phyloP scores from a whole-genome alignment of 2,888 invertebrate genomes.

The Drosophila formosana region DNA sequence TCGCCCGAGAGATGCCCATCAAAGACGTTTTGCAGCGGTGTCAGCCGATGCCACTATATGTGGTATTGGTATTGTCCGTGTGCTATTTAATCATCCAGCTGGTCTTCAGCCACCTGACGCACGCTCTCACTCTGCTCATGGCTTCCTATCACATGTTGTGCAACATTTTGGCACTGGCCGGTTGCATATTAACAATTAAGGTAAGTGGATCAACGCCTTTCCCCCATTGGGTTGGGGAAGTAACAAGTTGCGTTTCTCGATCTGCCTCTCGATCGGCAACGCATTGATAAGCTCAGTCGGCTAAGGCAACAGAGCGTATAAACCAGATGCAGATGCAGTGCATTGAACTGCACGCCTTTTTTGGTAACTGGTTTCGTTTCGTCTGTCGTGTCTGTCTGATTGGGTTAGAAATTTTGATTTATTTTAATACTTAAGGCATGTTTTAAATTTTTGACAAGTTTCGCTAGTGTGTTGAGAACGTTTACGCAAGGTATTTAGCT shows the following conservation, averaged over 20 bases:
- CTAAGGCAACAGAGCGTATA: slow-evolving; percentile 8
- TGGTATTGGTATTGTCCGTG: slow-evolving; percentile 90
- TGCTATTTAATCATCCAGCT: slow-evolving; percentile 93
- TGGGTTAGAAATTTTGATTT: slow-evolving; percentile 27
- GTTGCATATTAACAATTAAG: slow-evolving; percentile 92
- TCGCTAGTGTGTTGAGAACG: background rate
- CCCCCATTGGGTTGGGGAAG: slow-evolving; percentile 26
- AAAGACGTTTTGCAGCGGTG: slow-evolving; percentile 91
- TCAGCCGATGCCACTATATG: slow-evolving; percentile 90
- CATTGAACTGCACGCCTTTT: slow-evolving; percentile 42
- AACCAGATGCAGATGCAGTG: slow-evolving; percentile 35
- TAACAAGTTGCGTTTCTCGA: slow-evolving; percentile 31
- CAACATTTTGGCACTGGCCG: slow-evolving; percentile 94
- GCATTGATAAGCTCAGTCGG: slow-evolving; percentile 52
- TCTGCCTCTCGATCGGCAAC: background rate
- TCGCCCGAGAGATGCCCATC: slow-evolving; percentile 88
- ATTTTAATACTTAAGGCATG: slow-evolving; percentile 1
- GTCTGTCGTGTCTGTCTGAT: slow-evolving; percentile 4
- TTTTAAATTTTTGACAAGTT: slow-evolving; percentile 10
- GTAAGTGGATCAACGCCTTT: slow-evolving; percentile 85
- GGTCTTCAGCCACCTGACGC: slow-evolving; percentile 94
- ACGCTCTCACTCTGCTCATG: slow-evolving; percentile 95
- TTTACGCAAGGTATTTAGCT: background rate
- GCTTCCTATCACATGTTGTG: slow-evolving; percentile 98
- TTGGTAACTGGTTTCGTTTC: slow-evolving; percentile 45